Evolutionary conservation across 2,113 vertebrate genomes (phyloP).

Genomic region (Struthidea cinerea): DNA sequence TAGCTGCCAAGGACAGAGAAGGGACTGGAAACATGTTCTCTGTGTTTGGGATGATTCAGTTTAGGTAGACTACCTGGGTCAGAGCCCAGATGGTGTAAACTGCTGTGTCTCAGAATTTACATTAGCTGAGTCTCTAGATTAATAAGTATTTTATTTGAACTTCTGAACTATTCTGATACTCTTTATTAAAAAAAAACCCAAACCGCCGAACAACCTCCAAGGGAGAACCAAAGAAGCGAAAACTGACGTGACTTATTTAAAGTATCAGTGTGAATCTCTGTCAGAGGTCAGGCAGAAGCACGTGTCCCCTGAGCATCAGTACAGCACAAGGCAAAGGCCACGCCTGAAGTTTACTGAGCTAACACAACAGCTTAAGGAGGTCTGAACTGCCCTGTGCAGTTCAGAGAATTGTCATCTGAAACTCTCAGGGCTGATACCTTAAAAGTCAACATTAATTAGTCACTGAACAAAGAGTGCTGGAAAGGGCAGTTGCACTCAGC

Average conservation of each 20-base stretch:
- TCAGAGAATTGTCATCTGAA: not conserved
- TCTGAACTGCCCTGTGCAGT: not conserved
- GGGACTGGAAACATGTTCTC: not conserved
- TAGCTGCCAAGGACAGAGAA: not conserved
- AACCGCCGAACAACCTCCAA: not conserved
- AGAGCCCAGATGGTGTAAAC: slow-evolving; percentile 8
- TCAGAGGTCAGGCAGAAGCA: not conserved
- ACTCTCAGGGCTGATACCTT: not conserved
- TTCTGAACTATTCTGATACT: not conserved
- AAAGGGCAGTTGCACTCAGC: not conserved
- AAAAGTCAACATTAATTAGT: not conserved
- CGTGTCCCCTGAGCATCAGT: not conserved
- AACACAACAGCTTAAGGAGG: not conserved
- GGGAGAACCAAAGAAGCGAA: not conserved
- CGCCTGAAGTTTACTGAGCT: not conserved
- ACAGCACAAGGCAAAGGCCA: not conserved
- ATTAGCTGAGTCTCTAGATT: not conserved
- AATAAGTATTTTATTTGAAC: not conserved
- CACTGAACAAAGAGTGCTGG: not conserved
- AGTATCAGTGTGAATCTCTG: not conserved
- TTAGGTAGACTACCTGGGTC: not conserved
- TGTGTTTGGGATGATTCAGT: not conserved
- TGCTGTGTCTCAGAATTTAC: not conserved
- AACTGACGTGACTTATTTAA: not conserved
- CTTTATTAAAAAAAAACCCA: not conserved